Evolutionary conservation across 2,113 vertebrate genomes (phyloP), one percentile per base, ranked within the genome.

Genomic region (Ictalurus punctatus): DNA sequence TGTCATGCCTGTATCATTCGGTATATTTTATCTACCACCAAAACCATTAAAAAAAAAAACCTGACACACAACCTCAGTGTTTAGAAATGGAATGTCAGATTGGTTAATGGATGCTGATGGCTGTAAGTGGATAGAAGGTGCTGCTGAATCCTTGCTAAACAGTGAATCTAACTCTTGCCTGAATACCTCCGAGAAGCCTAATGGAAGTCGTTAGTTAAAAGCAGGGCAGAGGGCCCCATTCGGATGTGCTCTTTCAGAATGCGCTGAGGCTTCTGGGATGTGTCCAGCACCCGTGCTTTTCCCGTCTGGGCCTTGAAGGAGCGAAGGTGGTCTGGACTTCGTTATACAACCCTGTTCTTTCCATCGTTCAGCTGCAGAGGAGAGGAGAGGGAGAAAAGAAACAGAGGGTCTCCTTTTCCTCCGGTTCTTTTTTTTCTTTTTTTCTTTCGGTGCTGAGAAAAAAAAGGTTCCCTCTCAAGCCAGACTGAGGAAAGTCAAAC

Each of bases 401-500:
- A 83, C 91, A 84, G 92, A 93, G 67, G 67, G 78, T 87, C 67
- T 87, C 93, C 94, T 94, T 94, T 93, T 89, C 89, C 90, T 92
- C 90, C 89, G 81, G 90, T 91, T 90, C 58, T 83, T 71, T 89
- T 88, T 71, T 89, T 54, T 54, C 44, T 4, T 54, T 86, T 54
- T 67, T 91, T 86, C 80, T 88, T 74, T 90, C 85, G 65, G 90
- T 34, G 83, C 84, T 92, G 92, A 93, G 90, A 93, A 91, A 93
- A 91, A 93, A 92, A 94, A 93, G 91, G 30, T 87, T 85, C 82
- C 69, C 85, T 90, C 92, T 86, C 58, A 89, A 90, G 92, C 93
- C 94, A 92, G 91, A 90, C 92, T 90, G 65, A 89, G 90, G 89
- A 93, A 94, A 91, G 90, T 93, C 94, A 96, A 96, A 95, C 94